Conservation (phyloP, 1,140 invertebrate genomes). For the Cataglyphis hispanica region DNA sequence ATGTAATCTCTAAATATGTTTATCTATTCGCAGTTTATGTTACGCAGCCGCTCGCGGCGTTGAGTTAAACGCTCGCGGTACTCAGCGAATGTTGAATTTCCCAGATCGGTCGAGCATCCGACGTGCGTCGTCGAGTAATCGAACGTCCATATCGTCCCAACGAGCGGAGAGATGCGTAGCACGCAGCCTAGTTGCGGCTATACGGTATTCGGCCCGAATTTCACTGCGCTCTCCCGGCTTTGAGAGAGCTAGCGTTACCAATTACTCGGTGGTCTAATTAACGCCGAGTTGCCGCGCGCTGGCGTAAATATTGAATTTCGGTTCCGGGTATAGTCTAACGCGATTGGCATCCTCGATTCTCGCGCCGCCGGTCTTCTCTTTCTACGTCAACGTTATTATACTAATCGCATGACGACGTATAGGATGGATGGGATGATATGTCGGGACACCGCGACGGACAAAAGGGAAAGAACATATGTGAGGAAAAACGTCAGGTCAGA, state of each 20-base stretch:
- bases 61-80: conserved; percentile 30
- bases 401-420: conserved; percentile 63
- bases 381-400: conserved; percentile 66
- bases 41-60: neutral
- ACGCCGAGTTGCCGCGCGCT: conserved; percentile 63
- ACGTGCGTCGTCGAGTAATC: conserved; percentile 37
- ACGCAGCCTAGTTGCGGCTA: neutral
- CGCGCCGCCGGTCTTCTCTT: conserved; percentile 24
- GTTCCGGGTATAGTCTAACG: conserved; percentile 69
- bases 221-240: conserved; percentile 52
- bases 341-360: conserved; percentile 70
- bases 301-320: conserved; percentile 75
- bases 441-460: neutral
- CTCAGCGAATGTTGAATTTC: conserved; percentile 38
- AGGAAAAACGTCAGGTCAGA: neutral
- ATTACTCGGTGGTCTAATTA: conserved; percentile 72
- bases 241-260: conserved; percentile 69
- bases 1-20: conserved; percentile 4
- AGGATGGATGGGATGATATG: neutral
- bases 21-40: neutral
- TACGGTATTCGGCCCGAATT: conserved; percentile 42
- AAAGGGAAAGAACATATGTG: neutral
- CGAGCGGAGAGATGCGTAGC: neutral
- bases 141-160: conserved; percentile 45
- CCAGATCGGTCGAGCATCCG: conserved; percentile 31